Percentiles rank a stretch among this genome's conserved stretches.
phyloP scores from a whole-genome alignment of 2,797 vertebrate species.

The Alca torda region DNA sequence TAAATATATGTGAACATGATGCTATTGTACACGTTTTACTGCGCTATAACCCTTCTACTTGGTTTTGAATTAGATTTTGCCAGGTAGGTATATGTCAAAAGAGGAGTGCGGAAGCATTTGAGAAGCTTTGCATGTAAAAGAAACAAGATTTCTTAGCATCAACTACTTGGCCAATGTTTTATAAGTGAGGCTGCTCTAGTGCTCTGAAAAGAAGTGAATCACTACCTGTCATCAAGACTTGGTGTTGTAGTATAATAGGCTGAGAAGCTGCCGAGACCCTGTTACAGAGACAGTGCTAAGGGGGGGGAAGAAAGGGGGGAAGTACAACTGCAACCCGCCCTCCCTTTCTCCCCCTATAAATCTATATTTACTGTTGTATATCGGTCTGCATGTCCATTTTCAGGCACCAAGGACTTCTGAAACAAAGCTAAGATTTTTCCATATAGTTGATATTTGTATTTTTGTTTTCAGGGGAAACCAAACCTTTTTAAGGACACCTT shows the following conservation, averaged over 20 bases:
- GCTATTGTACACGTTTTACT: not conserved
- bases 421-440: not conserved
- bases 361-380: not conserved
- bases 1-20: not conserved
- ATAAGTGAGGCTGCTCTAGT: not conserved
- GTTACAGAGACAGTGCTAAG: not conserved
- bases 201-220: not conserved
- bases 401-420: not conserved
- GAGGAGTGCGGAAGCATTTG: not conserved
- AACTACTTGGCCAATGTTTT: not conserved
- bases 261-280: not conserved
- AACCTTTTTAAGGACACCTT: not conserved
- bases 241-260: not conserved
- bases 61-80: not conserved
- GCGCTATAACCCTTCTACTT: not conserved
- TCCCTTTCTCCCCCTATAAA: not conserved
- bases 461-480: not conserved
- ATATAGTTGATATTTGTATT: not conserved
- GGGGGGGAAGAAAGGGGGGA: rapidly evolving
- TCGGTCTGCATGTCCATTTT: not conserved
- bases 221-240: not conserved
- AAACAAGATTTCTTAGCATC: not conserved
- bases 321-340: rapidly evolving
- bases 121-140: not conserved
- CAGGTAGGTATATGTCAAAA: not conserved